Percentiles rank a stretch among this genome's conserved stretches.
phyloP scores from a whole-genome alignment of 2,113 vertebrate species.

The Podilymbus podiceps region DNA sequence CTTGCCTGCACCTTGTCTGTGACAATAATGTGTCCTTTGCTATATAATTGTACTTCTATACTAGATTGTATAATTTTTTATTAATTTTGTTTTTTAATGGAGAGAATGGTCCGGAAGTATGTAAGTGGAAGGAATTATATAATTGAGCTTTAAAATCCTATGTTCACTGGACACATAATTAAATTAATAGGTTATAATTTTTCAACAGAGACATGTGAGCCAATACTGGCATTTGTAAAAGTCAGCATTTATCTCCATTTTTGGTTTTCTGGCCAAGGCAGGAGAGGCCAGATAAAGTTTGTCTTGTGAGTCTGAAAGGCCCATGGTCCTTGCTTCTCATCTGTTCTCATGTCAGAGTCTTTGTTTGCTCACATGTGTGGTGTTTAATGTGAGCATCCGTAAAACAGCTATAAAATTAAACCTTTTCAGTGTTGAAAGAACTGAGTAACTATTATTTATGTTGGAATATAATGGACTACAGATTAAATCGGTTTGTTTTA shows the following conservation, averaged over 20 bases:
- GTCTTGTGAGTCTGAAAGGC: neutral
- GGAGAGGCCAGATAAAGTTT: neutral
- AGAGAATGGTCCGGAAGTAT: neutral
- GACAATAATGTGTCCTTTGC: neutral
- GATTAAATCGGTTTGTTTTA: neutral
- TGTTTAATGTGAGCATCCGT: neutral
- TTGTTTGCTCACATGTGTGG: neutral
- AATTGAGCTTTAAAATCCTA: neutral
- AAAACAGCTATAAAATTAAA: neutral
- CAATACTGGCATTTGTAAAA: neutral
- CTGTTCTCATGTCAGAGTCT: neutral
- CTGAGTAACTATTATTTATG: neutral
- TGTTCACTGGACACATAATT: neutral
- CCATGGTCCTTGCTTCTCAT: neutral
- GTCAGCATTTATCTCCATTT: neutral
- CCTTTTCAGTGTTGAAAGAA: neutral
- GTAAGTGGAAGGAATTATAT: neutral
- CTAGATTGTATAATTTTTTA: neutral
- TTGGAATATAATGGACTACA: neutral
- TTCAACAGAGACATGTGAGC: neutral
- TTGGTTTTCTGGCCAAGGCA: neutral
- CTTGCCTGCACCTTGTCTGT: neutral
- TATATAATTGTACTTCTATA: neutral
- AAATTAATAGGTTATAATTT: neutral
- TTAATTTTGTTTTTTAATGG: neutral